Conservation (phyloP, 2,888 invertebrate genomes). For the Operophtera brumata region DNA sequence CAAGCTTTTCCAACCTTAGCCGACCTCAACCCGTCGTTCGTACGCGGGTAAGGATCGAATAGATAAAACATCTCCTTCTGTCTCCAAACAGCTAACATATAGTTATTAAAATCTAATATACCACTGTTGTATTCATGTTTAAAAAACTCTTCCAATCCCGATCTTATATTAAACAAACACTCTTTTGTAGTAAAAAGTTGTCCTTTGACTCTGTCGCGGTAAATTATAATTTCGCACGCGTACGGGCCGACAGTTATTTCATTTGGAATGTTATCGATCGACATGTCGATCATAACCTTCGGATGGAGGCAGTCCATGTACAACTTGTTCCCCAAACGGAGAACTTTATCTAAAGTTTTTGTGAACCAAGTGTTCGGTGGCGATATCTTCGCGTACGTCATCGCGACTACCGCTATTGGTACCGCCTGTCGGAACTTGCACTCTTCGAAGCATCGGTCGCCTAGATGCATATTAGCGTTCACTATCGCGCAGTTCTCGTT, state of each 20-base stretch:
- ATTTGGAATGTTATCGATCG: conserved; percentile 79
- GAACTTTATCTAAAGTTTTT: conserved; percentile 80
- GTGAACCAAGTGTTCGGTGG: conserved; percentile 82
- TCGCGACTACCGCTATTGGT: conserved; percentile 79
- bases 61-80: conserved; percentile 83
- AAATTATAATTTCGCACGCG: conserved; percentile 80
- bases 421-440: conserved; percentile 81
- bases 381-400: conserved; percentile 84
- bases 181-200: conserved; percentile 76
- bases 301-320: conserved; percentile 77
- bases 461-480: conserved; percentile 80
- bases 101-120: conserved; percentile 82
- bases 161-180: conserved; percentile 71
- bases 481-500: conserved; percentile 80
- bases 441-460: conserved; percentile 80
- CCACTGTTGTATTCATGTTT: conserved; percentile 72
- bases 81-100: conserved; percentile 81
- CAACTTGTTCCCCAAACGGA: conserved; percentile 81
- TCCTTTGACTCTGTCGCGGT: conserved; percentile 73
- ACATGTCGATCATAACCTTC: conserved; percentile 69
- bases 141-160: conserved; percentile 77
- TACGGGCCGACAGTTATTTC: conserved; percentile 80
- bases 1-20: conserved; percentile 81
- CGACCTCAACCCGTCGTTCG: conserved; percentile 76
- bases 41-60: conserved; percentile 84